phyloP scores from a whole-genome alignment of 2,113 vertebrate species.

The Daphoenositta chrysoptera region DNA sequence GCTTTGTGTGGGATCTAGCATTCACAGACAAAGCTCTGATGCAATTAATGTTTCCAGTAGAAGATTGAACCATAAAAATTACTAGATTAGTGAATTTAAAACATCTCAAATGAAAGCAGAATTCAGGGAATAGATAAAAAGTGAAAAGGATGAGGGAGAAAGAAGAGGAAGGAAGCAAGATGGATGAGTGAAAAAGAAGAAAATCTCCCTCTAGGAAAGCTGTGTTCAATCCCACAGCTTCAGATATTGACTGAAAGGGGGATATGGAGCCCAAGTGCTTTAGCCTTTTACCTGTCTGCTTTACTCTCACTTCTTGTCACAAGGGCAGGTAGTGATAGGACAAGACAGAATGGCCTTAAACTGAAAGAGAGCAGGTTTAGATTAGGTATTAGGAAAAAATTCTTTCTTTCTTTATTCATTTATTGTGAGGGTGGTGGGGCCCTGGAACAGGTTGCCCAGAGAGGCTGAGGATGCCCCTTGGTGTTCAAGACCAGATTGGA shows the following conservation, averaged over 20 bases:
- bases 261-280: background rate
- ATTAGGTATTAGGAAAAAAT: background rate
- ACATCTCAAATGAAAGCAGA: background rate
- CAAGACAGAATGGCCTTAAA: background rate
- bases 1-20: background rate
- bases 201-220: background rate
- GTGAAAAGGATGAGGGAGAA: background rate
- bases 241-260: background rate
- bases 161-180: background rate
- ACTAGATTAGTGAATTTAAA: background rate
- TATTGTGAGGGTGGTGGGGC: background rate
- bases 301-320: background rate
- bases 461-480: accelerated
- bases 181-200: background rate
- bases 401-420: too few species aligned
- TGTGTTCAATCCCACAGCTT: background rate
- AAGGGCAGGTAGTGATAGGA: background rate
- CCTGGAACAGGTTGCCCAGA: background rate
- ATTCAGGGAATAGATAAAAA: background rate
- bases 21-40: background rate
- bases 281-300: background rate
- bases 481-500: background rate
- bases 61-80: background rate
- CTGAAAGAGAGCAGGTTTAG: background rate
- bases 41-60: background rate